Base-by-base conservation (phyloP, 1,140 invertebrate genomes). In the Zaprionus vittiger region DNA sequence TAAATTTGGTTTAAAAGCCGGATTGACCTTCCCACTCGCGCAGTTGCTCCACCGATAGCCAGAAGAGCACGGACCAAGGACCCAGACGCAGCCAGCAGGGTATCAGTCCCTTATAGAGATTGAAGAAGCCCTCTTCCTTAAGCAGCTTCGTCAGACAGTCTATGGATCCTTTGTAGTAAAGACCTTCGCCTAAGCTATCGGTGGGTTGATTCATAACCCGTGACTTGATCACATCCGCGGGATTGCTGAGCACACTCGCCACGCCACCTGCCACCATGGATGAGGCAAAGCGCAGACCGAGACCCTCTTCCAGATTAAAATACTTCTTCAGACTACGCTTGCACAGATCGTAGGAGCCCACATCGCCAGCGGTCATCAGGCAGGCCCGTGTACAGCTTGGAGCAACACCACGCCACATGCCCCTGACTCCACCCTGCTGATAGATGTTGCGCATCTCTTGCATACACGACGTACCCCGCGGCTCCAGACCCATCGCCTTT, bases 31-130 rank as follows among this genome's bases (percentile, higher is more conserved):
- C 72, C 69, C 72, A 71, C 14, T 77, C 54, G 12, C 79, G 83
- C 47, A 86, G n/a, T 17, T 90, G 71, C 5, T 89, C 84, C 2
- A 90, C 26, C 0, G 81, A 78, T 9, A 90, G 15, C 85, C 85
- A 89, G 57, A 89, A 89, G 1, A 89, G 26, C 4, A 89, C 64
- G 7, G 84, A 89, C 71, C 82, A 89, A 4, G 84, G 71, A 2
- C 84, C 78, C 5, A 89, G n/a, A 2, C 81, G 59, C 5, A 84
- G 54, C 78, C 81, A 90, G 28, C 68, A 76, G 5, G 84, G 81
- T 1, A 89, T n/a, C 0, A 89, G 20, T 3, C 81, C 85, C 49
- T 81, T 89, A 44, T 84, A 89, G 1, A 90, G 15, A 2, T 56
- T 56, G 0, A 74, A 2, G 0, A 28, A 0, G 0, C 85, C 81